Evolutionary conservation across 2,888 invertebrate species (phyloP).

Genomic region (Scaptomyza polygonia): DNA sequence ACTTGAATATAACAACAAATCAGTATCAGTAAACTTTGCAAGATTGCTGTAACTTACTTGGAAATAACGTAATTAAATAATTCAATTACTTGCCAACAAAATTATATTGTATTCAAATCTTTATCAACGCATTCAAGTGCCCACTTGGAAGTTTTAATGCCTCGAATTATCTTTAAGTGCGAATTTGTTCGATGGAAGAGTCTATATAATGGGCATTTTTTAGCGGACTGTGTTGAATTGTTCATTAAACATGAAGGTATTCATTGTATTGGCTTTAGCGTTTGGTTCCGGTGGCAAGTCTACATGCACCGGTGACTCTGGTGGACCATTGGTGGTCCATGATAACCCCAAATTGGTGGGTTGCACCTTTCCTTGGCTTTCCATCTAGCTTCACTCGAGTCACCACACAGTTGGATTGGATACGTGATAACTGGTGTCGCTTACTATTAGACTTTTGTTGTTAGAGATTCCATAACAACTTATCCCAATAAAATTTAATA

Average conservation of each 20-base stretch:
- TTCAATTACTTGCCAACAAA: too few relatives aligned
- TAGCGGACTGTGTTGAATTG: constrained; percentile 9
- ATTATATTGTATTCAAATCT: too few relatives aligned
- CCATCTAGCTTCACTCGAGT: constrained; percentile 62
- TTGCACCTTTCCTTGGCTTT: constrained; percentile 40
- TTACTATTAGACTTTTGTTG: too few relatives aligned
- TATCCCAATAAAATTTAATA: too few relatives aligned
- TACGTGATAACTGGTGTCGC: constrained; percentile 60
- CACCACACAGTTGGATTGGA: constrained; percentile 62
- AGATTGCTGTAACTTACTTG: background rate
- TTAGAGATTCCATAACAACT: too few relatives aligned
- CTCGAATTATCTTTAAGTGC: background rate
- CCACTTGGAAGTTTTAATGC: background rate
- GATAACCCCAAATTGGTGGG: constrained; percentile 45
- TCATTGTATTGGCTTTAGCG: constrained; percentile 28
- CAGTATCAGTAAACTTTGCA: background rate
- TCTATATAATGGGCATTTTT: background rate
- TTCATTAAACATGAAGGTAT: constrained; percentile 26
- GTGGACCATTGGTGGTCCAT: constrained; percentile 18
- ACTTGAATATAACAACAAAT: background rate
- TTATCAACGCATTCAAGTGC: background rate
- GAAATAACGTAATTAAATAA: background rate
- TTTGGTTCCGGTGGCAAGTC: constrained; percentile 2
- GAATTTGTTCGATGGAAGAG: background rate
- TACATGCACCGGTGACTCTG: too few relatives aligned